phyloP scores from a whole-genome alignment of 2,113 vertebrate genomes.

The Circaetus cinerascens region DNA sequence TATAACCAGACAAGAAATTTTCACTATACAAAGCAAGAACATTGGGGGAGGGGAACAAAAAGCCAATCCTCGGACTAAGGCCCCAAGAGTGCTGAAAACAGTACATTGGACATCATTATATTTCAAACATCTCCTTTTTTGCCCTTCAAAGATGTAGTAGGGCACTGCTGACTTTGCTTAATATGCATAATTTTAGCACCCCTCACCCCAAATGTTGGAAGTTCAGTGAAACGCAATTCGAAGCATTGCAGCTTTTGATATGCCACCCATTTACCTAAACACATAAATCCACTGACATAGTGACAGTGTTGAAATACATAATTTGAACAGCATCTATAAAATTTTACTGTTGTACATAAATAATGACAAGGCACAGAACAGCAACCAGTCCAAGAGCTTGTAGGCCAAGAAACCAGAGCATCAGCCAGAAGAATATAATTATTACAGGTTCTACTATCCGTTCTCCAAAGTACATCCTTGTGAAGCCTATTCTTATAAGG shows the following conservation, averaged over 20 bases:
- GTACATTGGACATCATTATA: background rate
- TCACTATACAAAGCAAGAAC: background rate
- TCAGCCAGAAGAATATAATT: constrained; percentile 90
- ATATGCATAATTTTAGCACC: background rate
- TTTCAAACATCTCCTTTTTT: background rate
- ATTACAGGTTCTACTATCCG: constrained; percentile 92
- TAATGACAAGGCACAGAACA: constrained; percentile 93
- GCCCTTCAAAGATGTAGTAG: background rate
- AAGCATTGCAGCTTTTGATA: constrained; percentile 29
- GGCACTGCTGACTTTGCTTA: background rate
- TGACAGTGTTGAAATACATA: constrained; percentile 3
- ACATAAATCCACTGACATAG: constrained; percentile 7
- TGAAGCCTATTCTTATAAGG: constrained; percentile 87
- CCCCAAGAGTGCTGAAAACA: background rate
- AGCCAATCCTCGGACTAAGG: background rate
- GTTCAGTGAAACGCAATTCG: background rate
- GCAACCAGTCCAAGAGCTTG: constrained; percentile 94
- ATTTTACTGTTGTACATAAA: constrained; percentile 91
- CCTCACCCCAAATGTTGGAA: background rate
- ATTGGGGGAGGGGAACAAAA: background rate
- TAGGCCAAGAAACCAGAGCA: constrained; percentile 95
- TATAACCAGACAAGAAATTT: background rate
- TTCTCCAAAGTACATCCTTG: constrained; percentile 94
- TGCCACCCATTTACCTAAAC: constrained; percentile 14
- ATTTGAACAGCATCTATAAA: background rate